phyloP scores from a whole-genome alignment of 2,113 vertebrate species.

The Dascyllus trimaculatus region DNA sequence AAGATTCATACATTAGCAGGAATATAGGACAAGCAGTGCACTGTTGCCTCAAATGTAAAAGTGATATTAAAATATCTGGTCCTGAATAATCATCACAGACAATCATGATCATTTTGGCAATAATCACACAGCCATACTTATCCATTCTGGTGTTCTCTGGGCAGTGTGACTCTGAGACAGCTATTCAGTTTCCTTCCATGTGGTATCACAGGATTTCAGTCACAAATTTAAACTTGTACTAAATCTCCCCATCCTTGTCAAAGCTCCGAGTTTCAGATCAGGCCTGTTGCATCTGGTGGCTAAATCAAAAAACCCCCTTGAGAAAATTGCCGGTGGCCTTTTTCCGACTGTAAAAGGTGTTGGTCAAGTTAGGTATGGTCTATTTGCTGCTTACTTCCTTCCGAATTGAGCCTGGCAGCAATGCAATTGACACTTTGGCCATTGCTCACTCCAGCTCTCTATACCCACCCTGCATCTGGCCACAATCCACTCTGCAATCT shows the following conservation, averaged over 20 bases:
- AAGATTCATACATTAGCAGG: no score
- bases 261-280: slow-evolving; percentile 1
- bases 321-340: slow-evolving; percentile 6
- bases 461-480: slow-evolving; percentile 40
- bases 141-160: not conserved
- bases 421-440: slow-evolving; percentile 52
- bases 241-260: not conserved
- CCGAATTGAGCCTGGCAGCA: slow-evolving; percentile 49
- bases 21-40: no score
- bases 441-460: slow-evolving; percentile 51
- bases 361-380: slow-evolving; percentile 32
- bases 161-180: not conserved
- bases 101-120: no score
- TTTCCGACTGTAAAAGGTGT: slow-evolving; percentile 37
- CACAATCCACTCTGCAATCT: slow-evolving; percentile 45
- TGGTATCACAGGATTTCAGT: not conserved
- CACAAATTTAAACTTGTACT: not conserved
- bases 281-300: not conserved
- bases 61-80: no score
- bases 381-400: slow-evolving; percentile 56
- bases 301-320: slow-evolving; percentile 43
- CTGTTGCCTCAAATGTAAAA: no score
- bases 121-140: no score
- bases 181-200: not conserved
- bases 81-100: no score